These are phyloP conservation scores for Masticophis lateralis DNA, from an alignment of 2,797 vertebrate species.

Conservation along the genomic window DNA sequence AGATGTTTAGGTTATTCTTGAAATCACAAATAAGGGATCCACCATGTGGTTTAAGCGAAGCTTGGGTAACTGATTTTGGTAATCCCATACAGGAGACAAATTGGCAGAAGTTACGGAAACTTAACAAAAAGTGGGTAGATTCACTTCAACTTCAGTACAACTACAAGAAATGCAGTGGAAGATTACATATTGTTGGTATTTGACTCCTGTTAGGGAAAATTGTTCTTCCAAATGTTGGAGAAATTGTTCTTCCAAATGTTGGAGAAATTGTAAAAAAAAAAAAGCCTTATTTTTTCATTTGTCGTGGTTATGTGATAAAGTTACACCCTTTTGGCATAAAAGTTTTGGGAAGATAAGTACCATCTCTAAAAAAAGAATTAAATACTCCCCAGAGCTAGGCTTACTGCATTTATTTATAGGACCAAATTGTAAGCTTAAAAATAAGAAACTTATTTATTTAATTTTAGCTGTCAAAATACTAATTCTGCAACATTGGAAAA, in stretches of 20 bases:
- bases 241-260: neutral
- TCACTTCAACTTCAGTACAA: neutral
- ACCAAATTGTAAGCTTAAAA: neutral
- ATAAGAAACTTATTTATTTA: neutral
- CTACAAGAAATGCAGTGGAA: neutral
- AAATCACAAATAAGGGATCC: neutral
- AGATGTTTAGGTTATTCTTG: neutral
- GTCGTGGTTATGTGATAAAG: neutral
- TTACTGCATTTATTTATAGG: neutral
- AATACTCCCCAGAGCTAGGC: neutral
- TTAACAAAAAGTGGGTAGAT: too few relatives aligned
- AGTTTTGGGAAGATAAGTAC: neutral
- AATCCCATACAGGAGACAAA: neutral
- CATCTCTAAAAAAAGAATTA: neutral
- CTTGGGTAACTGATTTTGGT: neutral
- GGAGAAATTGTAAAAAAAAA: neutral
- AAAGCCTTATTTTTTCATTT: neutral
- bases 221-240: neutral
- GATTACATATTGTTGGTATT: neutral
- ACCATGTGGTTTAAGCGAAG: neutral
- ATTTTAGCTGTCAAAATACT: neutral
- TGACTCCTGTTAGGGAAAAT: neutral
- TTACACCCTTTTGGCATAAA: neutral
- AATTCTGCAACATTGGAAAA: neutral
- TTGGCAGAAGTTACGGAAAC: neutral